phyloP scores from a whole-genome alignment of 2,113 vertebrate species.

The Prionailurus bengalensis region DNA sequence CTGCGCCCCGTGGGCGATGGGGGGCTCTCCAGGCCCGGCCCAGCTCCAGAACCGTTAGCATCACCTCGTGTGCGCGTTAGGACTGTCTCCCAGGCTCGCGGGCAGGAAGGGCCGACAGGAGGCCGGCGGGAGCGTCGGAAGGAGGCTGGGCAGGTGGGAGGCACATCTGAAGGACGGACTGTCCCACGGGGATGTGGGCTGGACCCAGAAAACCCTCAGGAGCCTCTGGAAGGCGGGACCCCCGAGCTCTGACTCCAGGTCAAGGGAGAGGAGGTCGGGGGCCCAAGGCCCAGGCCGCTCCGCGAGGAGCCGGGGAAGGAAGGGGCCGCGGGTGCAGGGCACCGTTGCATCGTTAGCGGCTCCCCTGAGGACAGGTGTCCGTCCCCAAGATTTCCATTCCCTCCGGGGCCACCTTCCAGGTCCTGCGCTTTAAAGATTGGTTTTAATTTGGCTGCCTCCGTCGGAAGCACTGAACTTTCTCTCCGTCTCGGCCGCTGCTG shows the following conservation, averaged over 20 bases:
- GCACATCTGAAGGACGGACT: background rate
- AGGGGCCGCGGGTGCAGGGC: accelerated
- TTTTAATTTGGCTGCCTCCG: slow-evolving; percentile 44
- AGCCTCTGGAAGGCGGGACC: background rate
- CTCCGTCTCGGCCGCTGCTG: slow-evolving; percentile 19
- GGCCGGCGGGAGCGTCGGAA: background rate
- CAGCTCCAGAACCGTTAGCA: background rate
- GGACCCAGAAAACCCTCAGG: background rate
- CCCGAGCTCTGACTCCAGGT: background rate
- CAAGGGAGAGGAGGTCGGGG: background rate
- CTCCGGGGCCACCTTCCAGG: background rate
- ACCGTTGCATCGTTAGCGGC: background rate
- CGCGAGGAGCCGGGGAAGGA: accelerated
- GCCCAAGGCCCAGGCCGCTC: background rate
- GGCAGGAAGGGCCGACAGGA: background rate
- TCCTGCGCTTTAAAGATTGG: slow-evolving; percentile 33
- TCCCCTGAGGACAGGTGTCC: background rate
- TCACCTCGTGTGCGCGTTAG: background rate
- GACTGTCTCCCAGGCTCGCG: background rate
- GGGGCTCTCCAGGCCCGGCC: background rate
- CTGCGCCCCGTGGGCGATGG: background rate
- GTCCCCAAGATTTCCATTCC: background rate
- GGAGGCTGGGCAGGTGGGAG: accelerated
- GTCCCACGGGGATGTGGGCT: background rate
- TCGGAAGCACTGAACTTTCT: background rate